These are phyloP conservation scores for Emydocephalus ijimae DNA, from an alignment of 2,113 vertebrate species.

Conservation along the genomic window DNA sequence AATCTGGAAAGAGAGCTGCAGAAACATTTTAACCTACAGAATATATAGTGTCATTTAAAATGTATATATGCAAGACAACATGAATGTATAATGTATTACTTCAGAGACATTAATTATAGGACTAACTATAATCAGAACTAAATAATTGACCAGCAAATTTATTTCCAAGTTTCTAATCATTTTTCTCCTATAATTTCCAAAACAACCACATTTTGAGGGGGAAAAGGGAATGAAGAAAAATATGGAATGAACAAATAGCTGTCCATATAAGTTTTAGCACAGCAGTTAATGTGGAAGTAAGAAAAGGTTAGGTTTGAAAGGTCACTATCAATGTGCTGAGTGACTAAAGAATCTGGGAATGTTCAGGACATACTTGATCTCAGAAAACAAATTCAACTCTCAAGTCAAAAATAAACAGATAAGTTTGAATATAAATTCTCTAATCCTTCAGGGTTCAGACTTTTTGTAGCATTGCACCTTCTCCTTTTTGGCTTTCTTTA, in stretches of 20 bases:
- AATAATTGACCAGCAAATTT: background rate
- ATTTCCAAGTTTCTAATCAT: background rate
- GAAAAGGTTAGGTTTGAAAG: background rate
- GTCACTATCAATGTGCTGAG: background rate
- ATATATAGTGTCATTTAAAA: slow-evolving; percentile 36
- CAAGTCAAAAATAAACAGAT: slow-evolving; percentile 12
- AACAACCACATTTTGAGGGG: background rate
- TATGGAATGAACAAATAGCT: background rate
- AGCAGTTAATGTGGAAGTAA: background rate
- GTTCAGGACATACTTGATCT: slow-evolving; percentile 7
- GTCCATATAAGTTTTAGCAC: background rate
- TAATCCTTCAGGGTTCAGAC: background rate
- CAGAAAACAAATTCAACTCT: background rate
- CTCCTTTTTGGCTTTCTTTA: background rate
- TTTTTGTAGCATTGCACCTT: background rate
- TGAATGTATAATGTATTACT: background rate
- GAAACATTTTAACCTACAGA: slow-evolving; percentile 48
- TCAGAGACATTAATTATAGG: background rate
- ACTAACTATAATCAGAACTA: background rate
- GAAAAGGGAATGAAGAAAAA: background rate
- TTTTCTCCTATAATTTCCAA: background rate
- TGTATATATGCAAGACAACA: background rate
- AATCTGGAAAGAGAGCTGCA: slow-evolving; percentile 66
- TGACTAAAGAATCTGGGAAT: rapidly evolving
- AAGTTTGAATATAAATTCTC: background rate